Percentiles rank a stretch among this genome's conserved stretches.
Conservation (phyloP, 2,888 invertebrate genomes). For the Yponomeuta plumbellus region DNA sequence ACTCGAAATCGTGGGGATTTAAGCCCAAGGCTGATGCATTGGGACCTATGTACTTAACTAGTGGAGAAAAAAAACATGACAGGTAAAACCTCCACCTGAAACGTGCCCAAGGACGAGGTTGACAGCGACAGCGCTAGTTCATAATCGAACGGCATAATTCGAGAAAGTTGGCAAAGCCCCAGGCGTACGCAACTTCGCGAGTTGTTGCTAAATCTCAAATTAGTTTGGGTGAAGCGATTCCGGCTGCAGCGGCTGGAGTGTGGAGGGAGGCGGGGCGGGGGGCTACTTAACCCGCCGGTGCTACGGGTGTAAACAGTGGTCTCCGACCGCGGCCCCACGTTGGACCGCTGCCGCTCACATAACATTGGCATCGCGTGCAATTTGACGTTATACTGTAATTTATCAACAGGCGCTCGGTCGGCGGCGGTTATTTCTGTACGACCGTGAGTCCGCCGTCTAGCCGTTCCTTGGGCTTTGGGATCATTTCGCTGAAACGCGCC, state of each 20-base stretch:
- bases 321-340: background rate
- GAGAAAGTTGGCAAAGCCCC: conserved; percentile 10
- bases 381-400: conserved; percentile 1
- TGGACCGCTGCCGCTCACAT: background rate
- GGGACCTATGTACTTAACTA: background rate
- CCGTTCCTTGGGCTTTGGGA: conserved; percentile 48
- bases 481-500: conserved; percentile 31
- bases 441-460: conserved; percentile 51
- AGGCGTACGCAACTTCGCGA: conserved; percentile 5
- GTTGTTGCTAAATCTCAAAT: conserved; percentile 4
- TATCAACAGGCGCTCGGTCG: background rate
- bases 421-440: conserved; percentile 57
- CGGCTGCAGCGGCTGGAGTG: background rate
- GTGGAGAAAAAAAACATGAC: background rate
- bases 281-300: background rate
- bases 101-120: background rate
- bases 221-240: background rate
- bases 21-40: background rate
- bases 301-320: background rate
- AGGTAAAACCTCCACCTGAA: background rate
- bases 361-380: conserved; percentile 2
- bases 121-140: conserved; percentile 12
- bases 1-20: background rate
- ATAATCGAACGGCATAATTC: conserved; percentile 9
- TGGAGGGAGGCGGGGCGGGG: background rate